Base-by-base conservation (phyloP, 2,113 vertebrate genomes). In the Onychorhynchus coronatus region DNA sequence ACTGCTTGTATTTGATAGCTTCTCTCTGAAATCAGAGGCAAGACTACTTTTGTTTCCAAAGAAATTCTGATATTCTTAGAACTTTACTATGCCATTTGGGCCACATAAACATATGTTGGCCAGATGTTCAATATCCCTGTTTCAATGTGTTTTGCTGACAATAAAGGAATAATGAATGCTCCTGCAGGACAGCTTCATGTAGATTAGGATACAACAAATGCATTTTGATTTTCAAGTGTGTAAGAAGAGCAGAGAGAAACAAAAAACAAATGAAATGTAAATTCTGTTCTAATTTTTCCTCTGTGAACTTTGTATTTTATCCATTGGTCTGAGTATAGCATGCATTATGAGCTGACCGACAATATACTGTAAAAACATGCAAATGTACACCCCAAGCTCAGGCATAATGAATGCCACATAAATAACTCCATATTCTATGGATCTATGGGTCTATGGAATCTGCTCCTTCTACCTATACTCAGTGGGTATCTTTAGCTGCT, bases 141-240 rank as follows among this genome's bases (percentile, higher is more conserved):
- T 94, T 95, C 93, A 95, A 84, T 85, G 88, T 77, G 68, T 73
- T 96, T 96, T 96, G 76, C 91, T 94, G 95, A 87, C 70, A 85
- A 89, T 91, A 95, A 91, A 93, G 84, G 77, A 89, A 95, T 84
- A 95, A 94, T 70, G 76, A 73, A 89, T 87, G 73, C 59, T 96
- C 92, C 85, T 92, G 50, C 53, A 93, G 92, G 88, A 93, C 66
- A 94, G 15, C 78, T 75, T 92, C 70, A 93, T 94, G 91, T 89
- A 77, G 88, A 92, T 94, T 84, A 95, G 86, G 86, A 86, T 94
- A 79, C 61, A 95, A 93, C 12, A 89, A 95, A 94, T 25, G 62
- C 41, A 39, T 94, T 95, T 86, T 78, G 86, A 80, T 83, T 89
- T 96, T 86, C 2, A 4, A 85, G 39, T 47, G 12, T 42, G 41